Evolutionary conservation across 2,797 vertebrate species (phyloP).

Genomic region (Anisognathus igniventris): DNA sequence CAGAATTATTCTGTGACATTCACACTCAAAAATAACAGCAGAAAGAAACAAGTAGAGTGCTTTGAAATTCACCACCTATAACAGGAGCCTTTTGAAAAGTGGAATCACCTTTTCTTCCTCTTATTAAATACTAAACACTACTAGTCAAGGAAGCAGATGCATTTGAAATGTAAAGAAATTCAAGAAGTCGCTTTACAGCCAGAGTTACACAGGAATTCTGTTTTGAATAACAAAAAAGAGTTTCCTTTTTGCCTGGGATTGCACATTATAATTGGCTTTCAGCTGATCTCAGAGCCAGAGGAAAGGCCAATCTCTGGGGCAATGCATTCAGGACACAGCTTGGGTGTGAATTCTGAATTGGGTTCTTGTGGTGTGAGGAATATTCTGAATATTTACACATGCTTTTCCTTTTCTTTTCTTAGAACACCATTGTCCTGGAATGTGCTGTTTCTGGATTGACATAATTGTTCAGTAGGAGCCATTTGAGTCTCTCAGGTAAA

Average conservation of each 20-base stretch:
- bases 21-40: background rate
- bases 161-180: background rate
- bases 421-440: background rate
- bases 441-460: background rate
- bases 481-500: background rate
- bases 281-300: background rate
- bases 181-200: background rate
- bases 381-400: conserved; percentile 8
- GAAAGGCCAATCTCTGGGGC: background rate
- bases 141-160: background rate
- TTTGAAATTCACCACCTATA: conserved; percentile 55
- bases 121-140: background rate
- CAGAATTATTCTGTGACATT: conserved; percentile 59
- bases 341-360: background rate
- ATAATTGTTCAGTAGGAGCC: background rate
- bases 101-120: background rate
- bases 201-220: background rate
- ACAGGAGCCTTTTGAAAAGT: conserved; percentile 1
- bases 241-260: background rate
- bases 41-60: background rate
- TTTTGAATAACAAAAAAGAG: background rate
- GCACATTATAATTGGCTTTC: background rate
- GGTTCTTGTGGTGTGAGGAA: background rate
- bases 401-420: background rate
- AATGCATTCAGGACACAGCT: background rate